Evolutionary conservation across 2,888 invertebrate genomes (phyloP).

Genomic region (Eledona agricola): DNA sequence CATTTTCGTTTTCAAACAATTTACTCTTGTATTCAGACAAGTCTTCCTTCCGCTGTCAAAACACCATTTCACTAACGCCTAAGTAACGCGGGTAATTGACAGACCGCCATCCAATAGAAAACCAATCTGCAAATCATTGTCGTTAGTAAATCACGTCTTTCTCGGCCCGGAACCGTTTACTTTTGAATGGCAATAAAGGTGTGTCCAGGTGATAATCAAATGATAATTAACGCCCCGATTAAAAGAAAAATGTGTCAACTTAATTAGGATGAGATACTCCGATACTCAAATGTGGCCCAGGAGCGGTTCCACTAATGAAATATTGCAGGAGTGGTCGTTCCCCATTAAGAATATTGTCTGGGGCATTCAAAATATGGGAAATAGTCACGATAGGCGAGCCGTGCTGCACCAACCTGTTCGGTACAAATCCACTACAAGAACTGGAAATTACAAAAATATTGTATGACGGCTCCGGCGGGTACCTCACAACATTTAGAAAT

Average conservation of each 20-base stretch:
- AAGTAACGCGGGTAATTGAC: constrained; percentile 1
- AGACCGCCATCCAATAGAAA: too few relatives aligned
- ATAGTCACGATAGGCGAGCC: constrained; percentile 26
- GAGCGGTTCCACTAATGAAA: constrained; percentile 22
- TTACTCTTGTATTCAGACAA: constrained; percentile 11
- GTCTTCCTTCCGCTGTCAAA: constrained; percentile 23
- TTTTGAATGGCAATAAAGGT: constrained; percentile 2
- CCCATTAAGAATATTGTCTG: constrained; percentile 11
- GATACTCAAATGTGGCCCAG: too few relatives aligned
- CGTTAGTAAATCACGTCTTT: too few relatives aligned
- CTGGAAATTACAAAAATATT: neutral
- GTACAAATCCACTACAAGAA: constrained; percentile 1
- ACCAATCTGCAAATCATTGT: constrained; percentile 1
- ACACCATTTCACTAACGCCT: constrained; percentile 7
- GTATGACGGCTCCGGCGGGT: neutral
- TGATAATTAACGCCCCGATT: constrained; percentile 12
- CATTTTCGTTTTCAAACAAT: constrained; percentile 19
- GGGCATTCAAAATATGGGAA: constrained; percentile 23
- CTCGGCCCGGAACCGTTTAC: constrained; percentile 1
- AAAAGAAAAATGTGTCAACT: constrained; percentile 17
- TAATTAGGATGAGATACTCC: too few relatives aligned
- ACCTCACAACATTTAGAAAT: constrained; percentile 28
- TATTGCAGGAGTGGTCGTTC: constrained; percentile 25
- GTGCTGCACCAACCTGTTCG: neutral
- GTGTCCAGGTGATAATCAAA: constrained; percentile 22